Evolutionary conservation across 2,888 invertebrate genomes (phyloP), one percentile per base, ranked within the genome.

Genomic region (Apodemia mormo): DNA sequence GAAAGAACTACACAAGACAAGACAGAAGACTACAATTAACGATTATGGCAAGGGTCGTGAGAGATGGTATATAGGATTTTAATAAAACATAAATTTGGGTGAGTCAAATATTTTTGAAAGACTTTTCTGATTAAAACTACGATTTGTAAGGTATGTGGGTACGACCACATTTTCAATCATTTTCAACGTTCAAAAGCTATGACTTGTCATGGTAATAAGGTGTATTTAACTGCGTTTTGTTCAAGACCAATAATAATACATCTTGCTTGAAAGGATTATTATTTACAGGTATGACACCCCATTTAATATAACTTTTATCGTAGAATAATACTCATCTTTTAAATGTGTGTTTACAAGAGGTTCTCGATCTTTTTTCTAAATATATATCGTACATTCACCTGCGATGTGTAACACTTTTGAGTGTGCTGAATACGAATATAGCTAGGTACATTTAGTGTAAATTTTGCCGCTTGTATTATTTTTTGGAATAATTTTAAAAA

Each of bases 341-440:
- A 10, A 61, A 33, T 61, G 29, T 12, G 33, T 65, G 8, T 68
- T 37, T 40, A 22, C 54, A 29, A 65, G 49, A 56, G 45, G 65
- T 12, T 29, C 14, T 65, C 22, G 45, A 45, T 71, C 40, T 67
- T 71, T 72, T 77, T 80, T 82, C 82, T 85, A 85, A 82, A 80
- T 81, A 81, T 84, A 83, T 72, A 79, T 77, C 72, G 78, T 75
- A 72, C 82, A 78, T 84, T 85, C 81, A 82, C 83, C 82, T 81
- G 78, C 65, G 73, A 77, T 79, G 78, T 81, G 81, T 82, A 77
- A 81, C 81, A 81, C 81, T 81, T 79, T 75, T 73, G 76, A 75
- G 75, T 80, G 81, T 77, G 76, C 78, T 77, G 79, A 80, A 79
- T 80, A 81, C 79, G 68, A 79, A 80, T 79, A 80, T 77, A 80